Conservation (phyloP, 2,888 invertebrate species). For the Pachydiplax longipennis region DNA sequence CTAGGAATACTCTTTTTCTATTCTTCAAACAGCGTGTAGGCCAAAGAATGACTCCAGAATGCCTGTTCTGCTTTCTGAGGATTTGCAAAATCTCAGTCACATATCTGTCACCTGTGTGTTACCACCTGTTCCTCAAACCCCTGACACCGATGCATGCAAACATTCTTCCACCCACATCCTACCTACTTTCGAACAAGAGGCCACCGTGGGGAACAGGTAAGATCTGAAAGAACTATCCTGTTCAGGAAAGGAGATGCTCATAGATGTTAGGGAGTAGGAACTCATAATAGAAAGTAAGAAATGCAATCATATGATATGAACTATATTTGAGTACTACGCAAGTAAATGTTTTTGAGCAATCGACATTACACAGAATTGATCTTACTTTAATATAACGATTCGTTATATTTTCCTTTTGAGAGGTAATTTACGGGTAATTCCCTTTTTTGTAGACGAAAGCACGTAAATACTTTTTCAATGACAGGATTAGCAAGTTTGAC, state of each 20-base stretch:
- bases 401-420: too few relatives aligned
- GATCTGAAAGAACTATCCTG: neutral
- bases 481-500: too few relatives aligned
- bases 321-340: too few relatives aligned
- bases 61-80: neutral
- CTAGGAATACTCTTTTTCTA: too few relatives aligned
- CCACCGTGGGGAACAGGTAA: neutral
- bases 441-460: too few relatives aligned
- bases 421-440: too few relatives aligned
- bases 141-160: neutral
- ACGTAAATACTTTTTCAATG: too few relatives aligned
- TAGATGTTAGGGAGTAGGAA: neutral
- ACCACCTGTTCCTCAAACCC: neutral
- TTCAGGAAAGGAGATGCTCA: too few relatives aligned
- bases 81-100: neutral
- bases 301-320: too few relatives aligned
- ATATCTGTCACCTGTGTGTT: neutral
- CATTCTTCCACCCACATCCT: neutral
- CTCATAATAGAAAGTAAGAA: neutral
- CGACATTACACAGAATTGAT: too few relatives aligned
- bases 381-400: too few relatives aligned
- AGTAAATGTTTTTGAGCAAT: too few relatives aligned
- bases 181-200: neutral
- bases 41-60: neutral
- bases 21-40: neutral